Evolutionary conservation across 2,113 vertebrate species (phyloP), one percentile per base, ranked within the genome.

Genomic region (Ctenodactylus gundi): DNA sequence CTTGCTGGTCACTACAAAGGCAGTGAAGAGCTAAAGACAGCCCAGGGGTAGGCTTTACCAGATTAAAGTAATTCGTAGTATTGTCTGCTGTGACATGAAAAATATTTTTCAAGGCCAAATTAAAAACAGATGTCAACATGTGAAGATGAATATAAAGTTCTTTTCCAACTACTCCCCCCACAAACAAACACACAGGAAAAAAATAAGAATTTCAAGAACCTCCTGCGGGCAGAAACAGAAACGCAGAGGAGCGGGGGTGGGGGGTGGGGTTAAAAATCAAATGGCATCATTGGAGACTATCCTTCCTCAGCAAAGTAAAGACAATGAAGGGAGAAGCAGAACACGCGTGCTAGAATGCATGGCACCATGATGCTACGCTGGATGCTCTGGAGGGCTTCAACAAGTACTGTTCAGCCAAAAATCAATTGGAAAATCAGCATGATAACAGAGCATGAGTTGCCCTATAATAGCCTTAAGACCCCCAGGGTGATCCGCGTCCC

Each of bases 361-460:
- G 96, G 90, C 76, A 94, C 88, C 95, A 95, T n/a, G 93, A 91
- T 83, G 91, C 96, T 88, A 94, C 90, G 97, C 96, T 80, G 97
- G 98, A 97, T 95, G 97, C 97, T 98, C 97, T 93, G 92, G 97
- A 97, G 97, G 96, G 96, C 96, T 98, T 97, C 98, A 97, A 98
- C 97, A 98, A 98, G 98, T 98, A 97, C 97, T 97, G 97, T 96
- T 97, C 84, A 97, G 97, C 92, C 96, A 98, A 98, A 98, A 98
- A 98, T 98, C 98, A 98, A 98, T 98, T 34, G 88, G 95, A 98
- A 97, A 98, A 98, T 98, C 97, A 98, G 97, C 97, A 98, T 97
- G 98, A 97, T 98, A 98, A 98, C 95, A 97, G 97, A 98, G 95
- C 97, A 93, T 83, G 97, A 98, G 97, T 98, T 98, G 96, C 96